These are phyloP conservation scores for Neoascia interrupta DNA, from an alignment of 2,888 invertebrate species.

Conservation along the genomic window DNA sequence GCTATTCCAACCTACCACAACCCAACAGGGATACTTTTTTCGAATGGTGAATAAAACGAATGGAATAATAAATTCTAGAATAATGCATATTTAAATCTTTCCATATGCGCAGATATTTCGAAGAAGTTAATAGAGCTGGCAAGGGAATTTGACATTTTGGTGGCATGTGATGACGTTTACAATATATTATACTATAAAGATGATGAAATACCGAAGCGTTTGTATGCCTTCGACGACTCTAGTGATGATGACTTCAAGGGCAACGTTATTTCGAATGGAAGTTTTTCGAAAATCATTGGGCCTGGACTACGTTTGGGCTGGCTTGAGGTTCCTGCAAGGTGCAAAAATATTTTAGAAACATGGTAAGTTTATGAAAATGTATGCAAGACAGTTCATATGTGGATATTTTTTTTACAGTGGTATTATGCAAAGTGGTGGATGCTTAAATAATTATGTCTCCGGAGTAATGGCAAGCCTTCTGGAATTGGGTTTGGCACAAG, in stretches of 20 bases:
- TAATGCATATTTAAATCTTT: neutral
- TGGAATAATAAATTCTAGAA: neutral
- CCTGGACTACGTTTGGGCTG: constrained; percentile 85
- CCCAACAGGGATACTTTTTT: constrained; percentile 81
- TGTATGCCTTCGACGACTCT: constrained; percentile 81
- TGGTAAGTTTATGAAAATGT: constrained; percentile 52
- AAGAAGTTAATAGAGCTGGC: constrained; percentile 79
- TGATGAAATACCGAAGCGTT: constrained; percentile 79
- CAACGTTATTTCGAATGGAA: constrained; percentile 83
- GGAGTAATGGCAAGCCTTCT: constrained; percentile 81
- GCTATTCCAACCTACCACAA: constrained; percentile 83
- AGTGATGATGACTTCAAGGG: constrained; percentile 79
- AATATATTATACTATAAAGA: constrained; percentile 82
- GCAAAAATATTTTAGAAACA: constrained; percentile 78
- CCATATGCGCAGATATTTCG: constrained; percentile 78
- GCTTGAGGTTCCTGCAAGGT: constrained; percentile 81
- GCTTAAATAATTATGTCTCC: constrained; percentile 82
- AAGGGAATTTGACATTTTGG: constrained; percentile 79
- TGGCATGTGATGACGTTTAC: constrained; percentile 84
- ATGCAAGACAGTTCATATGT: neutral
- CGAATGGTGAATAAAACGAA: constrained; percentile 76
- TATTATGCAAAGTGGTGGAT: constrained; percentile 82
- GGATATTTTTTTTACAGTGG: constrained; percentile 76
- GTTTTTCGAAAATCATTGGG: constrained; percentile 84
- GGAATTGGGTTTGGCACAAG: constrained; percentile 80